Conservation (phyloP, 2,113 vertebrate genomes). For the Lethenteron reissneri region DNA sequence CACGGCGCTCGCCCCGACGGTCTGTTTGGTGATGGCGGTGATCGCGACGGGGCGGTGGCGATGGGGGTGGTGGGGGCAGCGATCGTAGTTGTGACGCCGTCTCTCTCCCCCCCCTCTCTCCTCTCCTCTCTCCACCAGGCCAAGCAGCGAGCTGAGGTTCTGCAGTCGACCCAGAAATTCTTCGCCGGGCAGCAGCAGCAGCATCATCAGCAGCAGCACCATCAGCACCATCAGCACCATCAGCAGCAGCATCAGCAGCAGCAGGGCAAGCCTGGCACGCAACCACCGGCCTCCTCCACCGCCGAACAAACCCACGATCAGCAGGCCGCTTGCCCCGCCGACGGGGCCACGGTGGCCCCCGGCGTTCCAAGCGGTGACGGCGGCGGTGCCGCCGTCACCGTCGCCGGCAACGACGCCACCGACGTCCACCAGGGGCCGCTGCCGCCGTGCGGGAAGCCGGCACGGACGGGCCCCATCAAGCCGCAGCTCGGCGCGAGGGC, state of each 20-base stretch:
- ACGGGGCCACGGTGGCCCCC: too few species aligned
- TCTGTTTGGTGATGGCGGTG: too few species aligned
- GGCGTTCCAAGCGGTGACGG: too few species aligned
- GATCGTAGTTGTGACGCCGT: neutral
- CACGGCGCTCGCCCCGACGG: too few species aligned
- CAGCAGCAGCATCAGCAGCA: neutral
- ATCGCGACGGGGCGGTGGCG: too few species aligned
- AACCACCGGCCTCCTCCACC: neutral
- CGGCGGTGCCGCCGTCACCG: neutral
- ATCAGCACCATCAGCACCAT: neutral
- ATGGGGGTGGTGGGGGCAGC: too few species aligned
- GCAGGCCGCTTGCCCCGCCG: too few species aligned
- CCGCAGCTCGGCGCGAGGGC: neutral
- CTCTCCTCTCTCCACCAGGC: conserved; percentile 4
- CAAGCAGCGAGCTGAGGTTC: conserved; percentile 9
- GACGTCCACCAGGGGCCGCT: neutral
- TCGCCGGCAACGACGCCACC: neutral
- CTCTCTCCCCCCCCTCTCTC: neutral
- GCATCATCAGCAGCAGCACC: neutral
- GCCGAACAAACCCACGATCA: too few species aligned
- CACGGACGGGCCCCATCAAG: conserved; percentile 9
- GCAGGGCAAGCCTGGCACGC: neutral
- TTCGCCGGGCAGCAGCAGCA: conserved; percentile 4
- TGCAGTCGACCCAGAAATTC: conserved; percentile 9
- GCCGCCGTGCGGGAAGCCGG: conserved; percentile 2